Base-by-base conservation (phyloP, 2,113 vertebrate genomes). In the Centropristis striata region DNA sequence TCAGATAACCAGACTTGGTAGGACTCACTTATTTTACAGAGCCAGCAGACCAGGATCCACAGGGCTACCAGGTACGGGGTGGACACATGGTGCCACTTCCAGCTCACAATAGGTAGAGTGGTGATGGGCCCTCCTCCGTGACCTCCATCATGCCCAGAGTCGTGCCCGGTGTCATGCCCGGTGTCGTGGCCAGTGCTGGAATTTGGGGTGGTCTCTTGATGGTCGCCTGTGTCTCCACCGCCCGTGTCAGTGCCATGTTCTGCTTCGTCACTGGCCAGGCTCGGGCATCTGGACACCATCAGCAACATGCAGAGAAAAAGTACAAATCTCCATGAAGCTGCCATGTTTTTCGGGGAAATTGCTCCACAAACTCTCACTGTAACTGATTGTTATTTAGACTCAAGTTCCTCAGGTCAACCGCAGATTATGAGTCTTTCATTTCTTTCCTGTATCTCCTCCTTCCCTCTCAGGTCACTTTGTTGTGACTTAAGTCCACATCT, bases 21-120 rank as follows among this genome's bases (percentile, higher is more conserved):
- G 75, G 51, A 90, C 94, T 95, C 86, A 95, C 95, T 32, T 4
- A 95, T 65, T 91, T 95, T 96, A 88, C 94, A 95, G 60, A 96
- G 60, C 95, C 95, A 96, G 78, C 82, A 77, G 65, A 95, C 94
- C 79, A 96, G 79, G 61, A 96, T 32, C 95, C 95, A 96, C 4
- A 95, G 71, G 2, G 91, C 83, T 81, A 96, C 93, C 76, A 95
- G 42, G 88, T 96, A 96, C 0, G 94, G 95, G 0, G 4, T 23
- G 8, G 76, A 27, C 1, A 95, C 92, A 18, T 95, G 94, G 0
- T 85, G 20, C 95, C 95, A 96, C 75, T 91, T 94, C 94, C 94
- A 96, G 49, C 55, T 83, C 55, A 96, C 95, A 15, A 96, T 94
- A 1, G 95, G 93, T n/a, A 96, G 47, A 0, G 93, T 94, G 12